Evolutionary conservation across 2,888 invertebrate species (phyloP).

Genomic region (Chydorus sphaericus): DNA sequence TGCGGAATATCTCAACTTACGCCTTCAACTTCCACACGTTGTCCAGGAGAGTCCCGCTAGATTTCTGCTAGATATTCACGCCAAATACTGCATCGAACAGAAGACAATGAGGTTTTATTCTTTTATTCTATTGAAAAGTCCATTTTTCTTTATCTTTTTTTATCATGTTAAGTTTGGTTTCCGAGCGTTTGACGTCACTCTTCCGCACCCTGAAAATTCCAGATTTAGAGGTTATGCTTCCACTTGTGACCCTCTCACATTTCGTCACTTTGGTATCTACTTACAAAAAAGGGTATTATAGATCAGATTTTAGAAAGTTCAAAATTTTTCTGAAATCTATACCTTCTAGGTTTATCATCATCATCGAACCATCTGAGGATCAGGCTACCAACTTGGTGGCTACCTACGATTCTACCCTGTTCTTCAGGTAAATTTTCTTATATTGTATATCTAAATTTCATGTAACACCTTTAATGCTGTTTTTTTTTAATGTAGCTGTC

Average conservation of each 20-base stretch:
- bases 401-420: slow-evolving; percentile 72
- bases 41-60: slow-evolving; percentile 94
- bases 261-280: slow-evolving; percentile 93
- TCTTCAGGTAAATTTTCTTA: slow-evolving; percentile 48
- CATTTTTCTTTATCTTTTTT: not conserved
- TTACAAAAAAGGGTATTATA: slow-evolving; percentile 63
- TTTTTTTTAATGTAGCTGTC: slow-evolving; percentile 46
- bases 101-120: slow-evolving; percentile 65
- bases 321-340: not conserved
- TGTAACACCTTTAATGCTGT: not conserved
- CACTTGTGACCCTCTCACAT: slow-evolving; percentile 61
- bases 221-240: slow-evolving; percentile 76
- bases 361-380: slow-evolving; percentile 96
- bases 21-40: slow-evolving; percentile 84
- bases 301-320: too few relatives aligned
- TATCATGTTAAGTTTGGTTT: slow-evolving; percentile 52
- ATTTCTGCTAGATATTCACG: slow-evolving; percentile 79
- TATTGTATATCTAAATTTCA: not conserved
- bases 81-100: slow-evolving; percentile 89
- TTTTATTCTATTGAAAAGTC: not conserved
- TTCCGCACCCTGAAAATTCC: slow-evolving; percentile 78
- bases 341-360: slow-evolving; percentile 60
- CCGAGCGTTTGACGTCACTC: slow-evolving; percentile 75
- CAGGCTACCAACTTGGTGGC: slow-evolving; percentile 78
- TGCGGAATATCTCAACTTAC: slow-evolving; percentile 85